A percentile compares a stretch with the other conserved stretches of the same genome.
Conservation (phyloP, 64 coral and sea anemone species). For the Montipora cactus region DNA sequence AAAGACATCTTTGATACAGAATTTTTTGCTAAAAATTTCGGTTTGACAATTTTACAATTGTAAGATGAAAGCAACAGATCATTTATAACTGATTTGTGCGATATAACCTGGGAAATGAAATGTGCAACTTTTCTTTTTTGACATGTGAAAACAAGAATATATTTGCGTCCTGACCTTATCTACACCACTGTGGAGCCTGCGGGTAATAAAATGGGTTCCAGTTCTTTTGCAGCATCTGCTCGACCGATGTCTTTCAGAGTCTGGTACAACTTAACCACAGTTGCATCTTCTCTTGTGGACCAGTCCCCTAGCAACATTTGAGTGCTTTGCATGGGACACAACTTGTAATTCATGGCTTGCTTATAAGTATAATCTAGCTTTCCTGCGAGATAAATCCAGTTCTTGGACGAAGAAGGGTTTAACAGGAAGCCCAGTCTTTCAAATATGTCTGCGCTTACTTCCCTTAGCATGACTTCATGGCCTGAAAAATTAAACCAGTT, state of each 20-base stretch:
- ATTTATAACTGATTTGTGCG: too few species aligned
- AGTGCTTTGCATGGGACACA: conserved; percentile 46
- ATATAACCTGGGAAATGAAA: too few species aligned
- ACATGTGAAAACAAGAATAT: too few species aligned
- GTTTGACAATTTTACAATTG: too few species aligned
- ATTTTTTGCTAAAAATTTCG: too few species aligned
- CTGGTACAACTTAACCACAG: conserved; percentile 44
- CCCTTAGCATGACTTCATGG: conserved; percentile 37
- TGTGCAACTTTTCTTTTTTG: too few species aligned
- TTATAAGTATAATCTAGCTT: conserved; percentile 29
- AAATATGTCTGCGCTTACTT: conserved; percentile 39
- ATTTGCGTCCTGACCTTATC: not conserved
- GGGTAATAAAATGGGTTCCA: conserved; percentile 25
- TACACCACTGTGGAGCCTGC: not conserved
- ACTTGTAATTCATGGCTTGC: conserved; percentile 57
- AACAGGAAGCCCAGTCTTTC: conserved; percentile 48
- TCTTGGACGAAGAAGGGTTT: conserved; percentile 35
- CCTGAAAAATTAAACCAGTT: not conserved
- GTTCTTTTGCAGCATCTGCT: conserved; percentile 29
- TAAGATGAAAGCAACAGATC: too few species aligned
- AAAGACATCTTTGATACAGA: too few species aligned
- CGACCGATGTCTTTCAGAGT: conserved; percentile 49
- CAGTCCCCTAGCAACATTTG: conserved; percentile 49
- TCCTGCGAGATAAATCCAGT: conserved; percentile 61
- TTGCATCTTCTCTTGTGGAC: not conserved